Evolutionary conservation across 1,140 invertebrate species (phyloP), one percentile per base, ranked within the genome.

Genomic region (Asbolus verrucosus): DNA sequence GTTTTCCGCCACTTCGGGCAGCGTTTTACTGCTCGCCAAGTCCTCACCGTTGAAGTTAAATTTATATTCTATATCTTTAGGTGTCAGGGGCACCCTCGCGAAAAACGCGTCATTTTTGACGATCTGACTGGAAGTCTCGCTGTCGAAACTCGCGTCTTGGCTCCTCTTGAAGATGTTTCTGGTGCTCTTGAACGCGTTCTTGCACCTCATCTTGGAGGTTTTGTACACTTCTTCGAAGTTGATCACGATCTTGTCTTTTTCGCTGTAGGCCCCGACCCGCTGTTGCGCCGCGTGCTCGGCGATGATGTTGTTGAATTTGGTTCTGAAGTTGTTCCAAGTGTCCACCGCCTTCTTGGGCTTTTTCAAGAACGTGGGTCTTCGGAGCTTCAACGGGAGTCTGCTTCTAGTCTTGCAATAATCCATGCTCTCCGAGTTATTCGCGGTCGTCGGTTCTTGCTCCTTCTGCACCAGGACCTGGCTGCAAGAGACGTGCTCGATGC

Each of bases 201-300:
- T 79, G 66, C 79, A 81, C 50, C 78, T 80, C 16, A 68, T 72
- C 60, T 79, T 81, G 0, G 80, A 81, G 15, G 46, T 73, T 71
- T 80, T 79, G 46, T 79, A 79, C 67, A 81, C 75, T 69, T 75
- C 78, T 61, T 81, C 79, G 0, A 81, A 39, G 19, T 81, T 78
- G 2, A 77, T 72, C 5, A 60, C 65, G 9, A 77, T 36, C 66
- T 75, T 77, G n/a, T 79, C 77, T 24, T 70, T 73, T 30, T 77
- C 75, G 15, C 27, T 67, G 59, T 78, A 79, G 1, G 79, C 77
- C 1, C 78, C 79, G 1, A 81, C 78, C 36, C 76, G 70, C 41
- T 81, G 79, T 8, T 74, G 72, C 0, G 76, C 72, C 6, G 78
- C 76, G 18, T 81, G 80, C 19, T 77, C 76, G 3, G 65, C 46